Percentiles rank a stretch among this genome's conserved stretches.
Evolutionary conservation across 2,888 invertebrate species (phyloP).

Genomic region (Amblyjoppa fuscipennis): DNA sequence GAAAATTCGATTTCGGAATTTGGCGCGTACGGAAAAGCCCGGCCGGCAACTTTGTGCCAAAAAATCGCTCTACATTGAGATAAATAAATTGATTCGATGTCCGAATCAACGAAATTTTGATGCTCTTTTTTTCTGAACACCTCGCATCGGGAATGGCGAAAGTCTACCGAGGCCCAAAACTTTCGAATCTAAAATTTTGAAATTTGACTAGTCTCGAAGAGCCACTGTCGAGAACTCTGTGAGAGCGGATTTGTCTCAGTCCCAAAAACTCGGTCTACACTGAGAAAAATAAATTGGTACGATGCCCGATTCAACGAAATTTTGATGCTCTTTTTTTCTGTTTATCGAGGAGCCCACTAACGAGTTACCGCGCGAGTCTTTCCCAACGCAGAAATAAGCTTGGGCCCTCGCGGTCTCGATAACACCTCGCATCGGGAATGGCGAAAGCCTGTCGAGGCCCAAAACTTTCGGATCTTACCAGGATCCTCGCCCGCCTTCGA

Average conservation of each 20-base stretch:
- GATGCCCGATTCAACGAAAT: not conserved
- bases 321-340: not conserved
- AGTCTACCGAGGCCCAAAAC: not conserved
- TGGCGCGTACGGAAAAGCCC: not conserved
- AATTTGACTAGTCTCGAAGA: not conserved
- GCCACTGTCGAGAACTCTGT: no score
- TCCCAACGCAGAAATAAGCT: not conserved
- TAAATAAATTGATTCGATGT: not conserved
- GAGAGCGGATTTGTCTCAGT: not conserved
- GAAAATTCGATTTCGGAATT: not conserved
- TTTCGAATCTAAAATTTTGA: slow-evolving; percentile 24
- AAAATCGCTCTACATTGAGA: not conserved
- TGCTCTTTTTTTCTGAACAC: not conserved
- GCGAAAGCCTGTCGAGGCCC: slow-evolving; percentile 5
- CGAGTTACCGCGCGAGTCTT: slow-evolving; percentile 10
- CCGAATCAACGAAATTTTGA: not conserved
- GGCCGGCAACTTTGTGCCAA: not conserved
- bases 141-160: slow-evolving; percentile 4
- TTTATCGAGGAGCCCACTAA: slow-evolving; percentile 21
- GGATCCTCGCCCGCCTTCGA: slow-evolving; percentile 4
- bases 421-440: slow-evolving; percentile 18
- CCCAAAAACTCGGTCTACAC: not conserved
- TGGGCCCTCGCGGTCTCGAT: not conserved
- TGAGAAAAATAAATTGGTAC: not conserved
- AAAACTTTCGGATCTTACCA: slow-evolving; percentile 47